A percentile compares a stretch with the other conserved stretches of the same genome.
Evolutionary conservation across 2,888 invertebrate species (phyloP).

Genomic region (Cheilosia impressa): DNA sequence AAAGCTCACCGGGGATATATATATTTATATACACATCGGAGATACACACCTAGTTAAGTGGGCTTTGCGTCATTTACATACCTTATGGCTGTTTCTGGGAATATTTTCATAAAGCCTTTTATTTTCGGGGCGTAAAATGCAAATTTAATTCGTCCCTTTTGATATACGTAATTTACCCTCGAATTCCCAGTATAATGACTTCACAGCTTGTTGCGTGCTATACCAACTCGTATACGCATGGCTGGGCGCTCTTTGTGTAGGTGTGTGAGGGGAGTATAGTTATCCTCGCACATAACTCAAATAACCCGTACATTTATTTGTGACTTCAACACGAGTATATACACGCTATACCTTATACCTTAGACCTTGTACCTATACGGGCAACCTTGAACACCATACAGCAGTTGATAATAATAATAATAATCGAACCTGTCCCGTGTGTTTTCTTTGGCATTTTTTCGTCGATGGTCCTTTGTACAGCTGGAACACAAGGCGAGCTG

Average conservation of each 20-base stretch:
- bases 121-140: slow-evolving; percentile 59
- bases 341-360: no score
- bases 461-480: neutral
- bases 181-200: slow-evolving; percentile 49
- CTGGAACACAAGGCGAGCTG: neutral
- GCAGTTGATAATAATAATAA: slow-evolving; percentile 12
- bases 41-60: slow-evolving; percentile 34
- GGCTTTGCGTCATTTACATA: slow-evolving; percentile 45
- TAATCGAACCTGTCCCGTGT: slow-evolving; percentile 12
- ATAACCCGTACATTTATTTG: slow-evolving; percentile 1
- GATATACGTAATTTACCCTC: slow-evolving; percentile 43
- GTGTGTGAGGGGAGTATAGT: neutral
- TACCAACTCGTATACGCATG: neutral
- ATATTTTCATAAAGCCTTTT: slow-evolving; percentile 45
- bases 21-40: no score
- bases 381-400: slow-evolving; percentile 15
- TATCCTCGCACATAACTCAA: neutral
- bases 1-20: slow-evolving; percentile 1
- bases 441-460: neutral
- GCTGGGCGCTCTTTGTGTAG: neutral
- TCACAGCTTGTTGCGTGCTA: slow-evolving; percentile 46
- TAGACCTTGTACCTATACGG: neutral
- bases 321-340: neutral
- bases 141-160: slow-evolving; percentile 71
- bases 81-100: slow-evolving; percentile 44